Evolutionary conservation across 2,797 vertebrate species (phyloP).

Genomic region (Atherinosoma microstoma): DNA sequence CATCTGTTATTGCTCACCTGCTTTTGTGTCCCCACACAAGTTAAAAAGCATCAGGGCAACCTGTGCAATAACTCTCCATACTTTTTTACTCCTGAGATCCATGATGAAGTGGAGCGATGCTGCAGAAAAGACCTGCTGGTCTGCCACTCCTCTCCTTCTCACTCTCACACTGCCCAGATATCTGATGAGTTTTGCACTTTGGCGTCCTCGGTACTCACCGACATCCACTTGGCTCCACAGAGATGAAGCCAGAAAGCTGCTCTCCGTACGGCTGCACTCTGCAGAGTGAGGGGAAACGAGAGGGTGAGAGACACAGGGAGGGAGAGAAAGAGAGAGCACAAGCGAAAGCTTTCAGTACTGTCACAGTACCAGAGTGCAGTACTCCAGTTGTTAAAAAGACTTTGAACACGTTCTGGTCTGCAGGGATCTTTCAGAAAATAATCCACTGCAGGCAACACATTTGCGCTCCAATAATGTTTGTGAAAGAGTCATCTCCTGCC

Average conservation of each 20-base stretch:
- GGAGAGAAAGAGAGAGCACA: constrained; percentile 9
- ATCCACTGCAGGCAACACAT: constrained; percentile 8
- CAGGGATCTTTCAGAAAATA: constrained; percentile 20
- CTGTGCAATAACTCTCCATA: constrained; percentile 49
- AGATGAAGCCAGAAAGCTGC: constrained; percentile 40
- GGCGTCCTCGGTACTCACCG: constrained; percentile 26
- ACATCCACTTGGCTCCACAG: constrained; percentile 38
- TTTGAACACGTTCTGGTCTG: constrained; percentile 14
- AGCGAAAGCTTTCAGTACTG: constrained; percentile 30
- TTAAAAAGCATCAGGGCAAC: constrained; percentile 56
- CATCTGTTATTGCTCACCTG: constrained; percentile 51
- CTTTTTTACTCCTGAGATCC: constrained; percentile 64
- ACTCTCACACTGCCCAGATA: constrained; percentile 32
- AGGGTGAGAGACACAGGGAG: constrained; percentile 11
- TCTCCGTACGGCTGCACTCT: constrained; percentile 59
- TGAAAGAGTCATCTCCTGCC: constrained; percentile 42
- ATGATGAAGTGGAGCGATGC: constrained; percentile 50
- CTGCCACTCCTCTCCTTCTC: constrained; percentile 22
- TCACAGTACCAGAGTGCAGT: constrained; percentile 31
- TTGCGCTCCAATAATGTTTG: constrained; percentile 21
- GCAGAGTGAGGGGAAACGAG: constrained; percentile 55
- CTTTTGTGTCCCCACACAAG: constrained; percentile 27
- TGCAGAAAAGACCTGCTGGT: constrained; percentile 26
- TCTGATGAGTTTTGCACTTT: constrained; percentile 38
- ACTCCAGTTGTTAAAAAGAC: constrained; percentile 40